Percentiles rank a stretch among this genome's conserved stretches.
Evolutionary conservation across 2,888 invertebrate species (phyloP).

Genomic region (Caenorhabditis sinica): DNA sequence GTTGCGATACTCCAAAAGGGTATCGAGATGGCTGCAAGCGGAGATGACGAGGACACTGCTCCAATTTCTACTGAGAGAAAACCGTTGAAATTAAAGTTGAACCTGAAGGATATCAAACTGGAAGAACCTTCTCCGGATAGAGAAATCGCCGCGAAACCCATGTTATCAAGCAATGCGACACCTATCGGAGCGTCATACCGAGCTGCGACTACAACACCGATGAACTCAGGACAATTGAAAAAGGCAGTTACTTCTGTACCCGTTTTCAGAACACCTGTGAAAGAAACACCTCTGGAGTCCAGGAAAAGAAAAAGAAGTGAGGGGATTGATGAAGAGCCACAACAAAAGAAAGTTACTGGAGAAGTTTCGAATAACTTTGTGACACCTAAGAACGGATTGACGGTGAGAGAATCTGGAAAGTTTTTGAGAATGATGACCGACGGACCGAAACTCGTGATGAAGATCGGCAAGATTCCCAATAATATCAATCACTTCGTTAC

Average conservation of each 20-base stretch:
- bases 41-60: conserved; percentile 16
- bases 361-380: neutral
- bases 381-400: conserved; percentile 40
- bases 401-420: neutral
- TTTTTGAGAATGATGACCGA: conserved; percentile 38
- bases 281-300: neutral
- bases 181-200: neutral
- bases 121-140: conserved; percentile 35
- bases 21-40: conserved; percentile 14
- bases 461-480: conserved; percentile 34
- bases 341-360: neutral
- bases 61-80: neutral
- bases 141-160: neutral
- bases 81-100: conserved; percentile 59
- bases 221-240: neutral
- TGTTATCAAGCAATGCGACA: neutral
- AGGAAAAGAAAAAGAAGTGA: conserved; percentile 43
- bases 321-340: conserved; percentile 18
- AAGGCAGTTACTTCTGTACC: neutral
- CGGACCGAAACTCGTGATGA: conserved; percentile 36
- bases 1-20: conserved; percentile 13
- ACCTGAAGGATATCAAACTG: conserved; percentile 9
- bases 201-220: neutral
- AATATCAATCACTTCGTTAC: conserved; percentile 52
- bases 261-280: conserved; percentile 38